Evolutionary conservation across 2,113 vertebrate species (phyloP).

Genomic region (Oreocharis arfaki): DNA sequence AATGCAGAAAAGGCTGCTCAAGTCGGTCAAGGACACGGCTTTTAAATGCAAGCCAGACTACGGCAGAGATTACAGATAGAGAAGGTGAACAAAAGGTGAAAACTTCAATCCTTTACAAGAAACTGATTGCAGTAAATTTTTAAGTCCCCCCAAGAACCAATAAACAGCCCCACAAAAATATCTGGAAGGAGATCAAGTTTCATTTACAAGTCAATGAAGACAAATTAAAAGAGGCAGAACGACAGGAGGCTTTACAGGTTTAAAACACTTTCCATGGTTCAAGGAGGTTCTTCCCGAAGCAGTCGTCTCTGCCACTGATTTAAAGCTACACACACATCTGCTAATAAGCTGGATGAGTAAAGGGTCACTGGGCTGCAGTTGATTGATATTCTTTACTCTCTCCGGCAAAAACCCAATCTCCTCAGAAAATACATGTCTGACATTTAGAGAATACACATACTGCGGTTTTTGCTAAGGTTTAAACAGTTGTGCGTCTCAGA

Average conservation of each 20-base stretch:
- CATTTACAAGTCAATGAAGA: neutral
- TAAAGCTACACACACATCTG: neutral
- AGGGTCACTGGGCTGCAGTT: neutral
- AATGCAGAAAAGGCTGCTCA: neutral
- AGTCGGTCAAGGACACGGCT: neutral
- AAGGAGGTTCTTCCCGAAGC: neutral
- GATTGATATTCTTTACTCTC: neutral
- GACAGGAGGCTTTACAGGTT: neutral
- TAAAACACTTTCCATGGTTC: neutral
- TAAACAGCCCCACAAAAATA: neutral
- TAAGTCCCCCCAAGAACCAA: neutral
- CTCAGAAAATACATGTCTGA: neutral
- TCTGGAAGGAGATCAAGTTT: neutral
- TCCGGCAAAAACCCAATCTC: neutral
- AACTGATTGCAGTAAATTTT: neutral
- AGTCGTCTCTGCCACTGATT: neutral
- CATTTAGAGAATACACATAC: neutral
- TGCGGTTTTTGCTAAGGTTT: conserved; percentile 22
- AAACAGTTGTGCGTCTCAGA: neutral
- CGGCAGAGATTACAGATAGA: neutral
- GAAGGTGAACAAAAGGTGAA: neutral
- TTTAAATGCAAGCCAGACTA: neutral
- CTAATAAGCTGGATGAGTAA: neutral
- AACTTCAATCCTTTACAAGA: neutral
- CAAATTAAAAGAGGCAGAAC: neutral